Base-by-base conservation (phyloP, 2,113 vertebrate species). In the Oxygymnocypris stewartii region DNA sequence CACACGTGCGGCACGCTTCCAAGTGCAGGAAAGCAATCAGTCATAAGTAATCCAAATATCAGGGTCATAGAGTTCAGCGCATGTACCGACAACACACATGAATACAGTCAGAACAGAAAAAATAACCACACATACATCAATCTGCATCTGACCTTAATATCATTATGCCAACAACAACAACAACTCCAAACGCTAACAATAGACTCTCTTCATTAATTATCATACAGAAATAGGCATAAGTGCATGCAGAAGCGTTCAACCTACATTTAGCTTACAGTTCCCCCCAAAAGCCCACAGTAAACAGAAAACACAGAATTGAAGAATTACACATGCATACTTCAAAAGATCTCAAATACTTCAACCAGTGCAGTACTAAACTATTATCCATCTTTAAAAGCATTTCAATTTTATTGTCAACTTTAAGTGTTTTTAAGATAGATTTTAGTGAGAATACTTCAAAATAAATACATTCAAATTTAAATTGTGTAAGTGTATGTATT, bases 41-140 rank as follows among this genome's bases (percentile, higher is more conserved):
- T 25, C 37, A 28, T 14, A 51, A 61, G 69, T 75, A 85, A 85
- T 63, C 54, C 71, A 47, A 76, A 63, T 63, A 77, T 76, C 75
- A 79, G 65, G 69, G 84, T 85, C 75, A 69, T 0, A 11, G 25
- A 59, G 71, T 31, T 76, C 44, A 78, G 57, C 4, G 23, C 69
- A 51, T 18, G 42, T 20, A 10, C 63, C 14, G 6, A 76, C 59
- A 82, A 65, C 59, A 76, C 79, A 65, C 40, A 35, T 10, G 11
- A 44, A 54, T 11, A 23, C 12, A 28, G 25, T 54, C 20, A 84
- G 18, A 23, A 28, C 37, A 49, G 31, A 12, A 67, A 11, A 14
- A 25, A 71, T 65, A 80, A 11, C 6, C 49, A 47, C 65, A 79
- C 84, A 51, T 20, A 78, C 37, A 78, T 61, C 42, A 75, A 84